A percentile compares a stretch with the other conserved stretches of the same genome.
Conservation (phyloP, 2,888 invertebrate species). For the Latrodectus elegans region DNA sequence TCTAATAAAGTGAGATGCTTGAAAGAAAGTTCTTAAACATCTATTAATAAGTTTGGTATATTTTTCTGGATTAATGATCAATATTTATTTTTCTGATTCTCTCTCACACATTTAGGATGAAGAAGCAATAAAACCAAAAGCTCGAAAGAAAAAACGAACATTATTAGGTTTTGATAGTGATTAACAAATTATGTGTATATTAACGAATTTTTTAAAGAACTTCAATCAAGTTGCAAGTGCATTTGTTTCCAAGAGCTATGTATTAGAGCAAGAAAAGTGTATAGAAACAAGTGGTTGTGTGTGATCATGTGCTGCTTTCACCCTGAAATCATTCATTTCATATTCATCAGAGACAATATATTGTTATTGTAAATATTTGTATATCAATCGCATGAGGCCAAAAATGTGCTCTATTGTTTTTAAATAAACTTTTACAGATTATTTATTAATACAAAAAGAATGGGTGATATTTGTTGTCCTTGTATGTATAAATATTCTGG, state of each 20-base stretch:
- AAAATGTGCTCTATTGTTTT: slow-evolving; percentile 70
- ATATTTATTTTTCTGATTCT: no score
- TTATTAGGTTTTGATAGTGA: slow-evolving; percentile 71
- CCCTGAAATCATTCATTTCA: slow-evolving; percentile 53
- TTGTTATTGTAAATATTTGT: slow-evolving; percentile 69
- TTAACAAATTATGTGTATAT: slow-evolving; percentile 63
- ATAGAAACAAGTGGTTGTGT: slow-evolving; percentile 45
- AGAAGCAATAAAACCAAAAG: slow-evolving; percentile 70
- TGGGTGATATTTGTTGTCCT: slow-evolving; percentile 16
- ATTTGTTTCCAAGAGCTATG: slow-evolving; percentile 47
- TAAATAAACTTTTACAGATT: slow-evolving; percentile 70
- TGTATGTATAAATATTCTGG: not conserved
- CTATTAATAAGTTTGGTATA: no score
- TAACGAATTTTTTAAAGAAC: slow-evolving; percentile 37
- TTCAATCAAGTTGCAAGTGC: slow-evolving; percentile 54
- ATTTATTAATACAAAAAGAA: slow-evolving; percentile 65
- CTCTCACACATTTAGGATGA: slow-evolving; percentile 66
- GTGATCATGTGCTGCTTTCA: slow-evolving; percentile 53
- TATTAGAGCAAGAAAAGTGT: slow-evolving; percentile 53
- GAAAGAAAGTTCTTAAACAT: no score
- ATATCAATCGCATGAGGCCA: slow-evolving; percentile 66
- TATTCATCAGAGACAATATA: slow-evolving; percentile 62
- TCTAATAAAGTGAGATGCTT: not conserved
- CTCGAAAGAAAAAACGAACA: slow-evolving; percentile 71
- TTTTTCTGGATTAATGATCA: no score